phyloP scores from a whole-genome alignment of 2,888 invertebrate genomes.

The Sylvicola fuscatus region DNA sequence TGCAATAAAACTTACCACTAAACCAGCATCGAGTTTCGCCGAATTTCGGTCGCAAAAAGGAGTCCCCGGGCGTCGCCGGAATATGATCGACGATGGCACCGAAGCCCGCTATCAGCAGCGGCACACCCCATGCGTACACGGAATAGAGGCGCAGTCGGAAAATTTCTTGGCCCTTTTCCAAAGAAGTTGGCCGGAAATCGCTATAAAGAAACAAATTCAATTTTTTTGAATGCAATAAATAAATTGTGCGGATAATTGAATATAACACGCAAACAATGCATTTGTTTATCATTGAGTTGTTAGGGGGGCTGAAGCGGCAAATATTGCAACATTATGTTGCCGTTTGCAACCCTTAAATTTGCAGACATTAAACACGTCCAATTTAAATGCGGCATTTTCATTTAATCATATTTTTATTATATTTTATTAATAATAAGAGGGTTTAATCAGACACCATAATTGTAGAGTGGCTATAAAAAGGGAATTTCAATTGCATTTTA shows the following conservation, averaged over 20 bases:
- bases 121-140: slow-evolving; percentile 72
- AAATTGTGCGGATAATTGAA: no score
- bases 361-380: no score
- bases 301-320: no score
- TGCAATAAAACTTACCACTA: slow-evolving; percentile 54
- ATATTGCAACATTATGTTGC: no score
- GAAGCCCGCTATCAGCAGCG: slow-evolving; percentile 50
- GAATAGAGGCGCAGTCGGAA: slow-evolving; percentile 60
- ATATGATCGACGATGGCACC: slow-evolving; percentile 54
- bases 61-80: slow-evolving; percentile 30
- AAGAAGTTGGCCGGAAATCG: slow-evolving; percentile 62
- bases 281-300: no score
- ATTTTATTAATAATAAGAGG: slow-evolving; percentile 6
- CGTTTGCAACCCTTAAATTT: no score
- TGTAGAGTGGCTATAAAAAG: no score
- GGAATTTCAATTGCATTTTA: no score
- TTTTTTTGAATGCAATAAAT: neutral
- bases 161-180: slow-evolving; percentile 69
- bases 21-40: slow-evolving; percentile 68
- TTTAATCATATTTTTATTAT: slow-evolving; percentile 2
- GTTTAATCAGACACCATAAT: slow-evolving; percentile 3
- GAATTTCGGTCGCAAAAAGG: slow-evolving; percentile 55
- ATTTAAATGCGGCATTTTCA: no score
- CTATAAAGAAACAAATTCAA: slow-evolving; percentile 21
- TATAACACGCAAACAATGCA: no score